Percentiles rank a stretch among this genome's conserved stretches.
Conservation (phyloP, 1,140 invertebrate species). For the Lordiphosa collinella region DNA sequence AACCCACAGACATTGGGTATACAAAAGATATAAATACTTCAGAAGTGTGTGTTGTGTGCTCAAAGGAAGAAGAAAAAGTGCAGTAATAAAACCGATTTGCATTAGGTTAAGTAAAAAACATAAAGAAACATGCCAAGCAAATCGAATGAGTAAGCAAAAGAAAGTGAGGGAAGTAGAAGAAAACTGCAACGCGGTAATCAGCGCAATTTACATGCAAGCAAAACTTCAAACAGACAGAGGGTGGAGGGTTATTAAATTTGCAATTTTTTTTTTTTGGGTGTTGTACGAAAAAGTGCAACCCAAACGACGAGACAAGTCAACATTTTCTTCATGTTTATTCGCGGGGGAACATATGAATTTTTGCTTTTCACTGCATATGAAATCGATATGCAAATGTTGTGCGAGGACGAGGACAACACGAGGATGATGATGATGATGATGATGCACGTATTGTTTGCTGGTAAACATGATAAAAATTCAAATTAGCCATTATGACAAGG, state of each 20-base stretch:
- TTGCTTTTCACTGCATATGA: slow-evolving; percentile 63
- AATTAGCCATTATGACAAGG: slow-evolving; percentile 66
- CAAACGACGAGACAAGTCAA: slow-evolving; percentile 38
- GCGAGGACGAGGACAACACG: slow-evolving; percentile 24
- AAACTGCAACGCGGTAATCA: slow-evolving; percentile 73
- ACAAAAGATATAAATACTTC: slow-evolving; percentile 46
- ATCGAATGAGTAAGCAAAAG: slow-evolving; percentile 71
- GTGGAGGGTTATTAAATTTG: slow-evolving; percentile 54
- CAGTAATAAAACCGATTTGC: slow-evolving; percentile 70
- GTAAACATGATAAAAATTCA: slow-evolving; percentile 78
- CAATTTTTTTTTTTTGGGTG: slow-evolving; percentile 53
- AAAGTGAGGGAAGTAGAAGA: slow-evolving; percentile 10
- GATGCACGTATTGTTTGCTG: slow-evolving; percentile 78
- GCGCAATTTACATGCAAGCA: slow-evolving; percentile 75
- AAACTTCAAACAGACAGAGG: slow-evolving; percentile 63
- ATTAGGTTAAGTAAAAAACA: slow-evolving; percentile 57
- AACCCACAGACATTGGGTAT: slow-evolving; percentile 14
- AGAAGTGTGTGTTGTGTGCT: slow-evolving; percentile 22
- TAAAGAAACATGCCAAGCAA: slow-evolving; percentile 55
- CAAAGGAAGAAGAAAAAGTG: slow-evolving; percentile 41
- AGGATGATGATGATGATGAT: slow-evolving; percentile 44
- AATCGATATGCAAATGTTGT: slow-evolving; percentile 77
- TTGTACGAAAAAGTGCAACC: slow-evolving; percentile 19
- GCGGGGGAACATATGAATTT: slow-evolving; percentile 41
- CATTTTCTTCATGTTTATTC: slow-evolving; percentile 66